Evolutionary conservation across 2,888 invertebrate genomes (phyloP).

Genomic region (Diachrysia chrysitis): DNA sequence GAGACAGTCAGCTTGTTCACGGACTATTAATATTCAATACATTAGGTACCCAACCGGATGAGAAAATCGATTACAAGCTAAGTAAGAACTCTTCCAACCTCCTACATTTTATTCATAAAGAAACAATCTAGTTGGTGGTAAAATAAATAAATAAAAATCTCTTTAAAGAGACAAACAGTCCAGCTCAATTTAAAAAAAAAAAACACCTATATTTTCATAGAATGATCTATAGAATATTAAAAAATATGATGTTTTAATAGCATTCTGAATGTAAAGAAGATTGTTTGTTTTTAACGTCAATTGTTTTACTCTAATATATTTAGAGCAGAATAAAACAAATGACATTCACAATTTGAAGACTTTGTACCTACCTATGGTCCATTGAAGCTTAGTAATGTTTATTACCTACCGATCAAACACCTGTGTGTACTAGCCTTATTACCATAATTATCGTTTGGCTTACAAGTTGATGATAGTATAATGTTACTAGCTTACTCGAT

Average conservation of each 20-base stretch:
- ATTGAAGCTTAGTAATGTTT: not conserved
- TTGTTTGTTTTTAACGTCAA: conserved; percentile 8
- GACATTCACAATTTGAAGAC: too few relatives aligned
- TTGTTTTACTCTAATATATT: too few relatives aligned
- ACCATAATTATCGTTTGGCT: conserved; percentile 3
- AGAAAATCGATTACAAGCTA: conserved; percentile 18
- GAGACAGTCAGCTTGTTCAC: not conserved
- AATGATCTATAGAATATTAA: too few relatives aligned
- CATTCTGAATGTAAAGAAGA: too few relatives aligned
- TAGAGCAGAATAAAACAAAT: too few relatives aligned
- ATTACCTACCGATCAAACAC: not conserved
- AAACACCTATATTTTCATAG: too few relatives aligned
- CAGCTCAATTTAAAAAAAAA: too few relatives aligned
- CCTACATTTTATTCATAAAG: conserved; percentile 23
- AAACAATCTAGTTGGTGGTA: conserved; percentile 8
- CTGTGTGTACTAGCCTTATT: not conserved
- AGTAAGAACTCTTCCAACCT: conserved; percentile 12
- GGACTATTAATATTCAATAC: not conserved
- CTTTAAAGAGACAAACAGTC: conserved; percentile 34
- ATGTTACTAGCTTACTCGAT: not conserved
- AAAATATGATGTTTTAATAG: too few relatives aligned
- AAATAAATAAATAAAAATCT: conserved; percentile 16
- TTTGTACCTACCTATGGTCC: too few relatives aligned
- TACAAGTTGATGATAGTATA: not conserved
- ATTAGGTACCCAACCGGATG: not conserved